Evolutionary conservation across 2,113 vertebrate species (phyloP).

Genomic region (Dicrurus megarhynchus): DNA sequence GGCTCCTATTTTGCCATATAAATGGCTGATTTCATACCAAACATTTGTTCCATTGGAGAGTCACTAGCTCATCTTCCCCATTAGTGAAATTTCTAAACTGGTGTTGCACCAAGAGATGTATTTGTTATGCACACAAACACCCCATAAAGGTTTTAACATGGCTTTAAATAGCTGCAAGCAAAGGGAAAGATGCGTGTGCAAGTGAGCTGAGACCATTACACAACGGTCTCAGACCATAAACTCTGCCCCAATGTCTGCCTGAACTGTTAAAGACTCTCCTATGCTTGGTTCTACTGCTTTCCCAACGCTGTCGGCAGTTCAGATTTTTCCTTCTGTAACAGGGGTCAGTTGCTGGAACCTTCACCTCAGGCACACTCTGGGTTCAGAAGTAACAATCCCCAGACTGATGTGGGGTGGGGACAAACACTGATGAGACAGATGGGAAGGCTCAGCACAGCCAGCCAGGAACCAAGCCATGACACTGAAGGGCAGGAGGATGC

Average conservation of each 20-base stretch:
- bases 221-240: background rate
- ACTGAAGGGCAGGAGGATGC: background rate
- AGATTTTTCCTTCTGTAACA: background rate
- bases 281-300: background rate
- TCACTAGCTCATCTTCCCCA: background rate
- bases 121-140: background rate
- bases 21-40: constrained; percentile 13
- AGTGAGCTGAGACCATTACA: constrained; percentile 14
- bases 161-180: constrained; percentile 1
- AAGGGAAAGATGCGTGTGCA: background rate
- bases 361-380: background rate
- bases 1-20: background rate
- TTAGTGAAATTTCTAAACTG: background rate
- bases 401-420: background rate
- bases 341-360: background rate
- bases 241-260: background rate
- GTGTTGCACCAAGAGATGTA: background rate
- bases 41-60: constrained; percentile 1
- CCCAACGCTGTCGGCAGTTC: background rate
- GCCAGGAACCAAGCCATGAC: background rate
- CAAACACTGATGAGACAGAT: background rate
- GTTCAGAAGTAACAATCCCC: background rate
- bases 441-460: background rate
- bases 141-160: background rate
- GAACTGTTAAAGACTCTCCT: background rate